Percentiles rank a stretch among this genome's conserved stretches.
Evolutionary conservation across 2,888 invertebrate species (phyloP).

Genomic region (Leptinotarsa haldemani): DNA sequence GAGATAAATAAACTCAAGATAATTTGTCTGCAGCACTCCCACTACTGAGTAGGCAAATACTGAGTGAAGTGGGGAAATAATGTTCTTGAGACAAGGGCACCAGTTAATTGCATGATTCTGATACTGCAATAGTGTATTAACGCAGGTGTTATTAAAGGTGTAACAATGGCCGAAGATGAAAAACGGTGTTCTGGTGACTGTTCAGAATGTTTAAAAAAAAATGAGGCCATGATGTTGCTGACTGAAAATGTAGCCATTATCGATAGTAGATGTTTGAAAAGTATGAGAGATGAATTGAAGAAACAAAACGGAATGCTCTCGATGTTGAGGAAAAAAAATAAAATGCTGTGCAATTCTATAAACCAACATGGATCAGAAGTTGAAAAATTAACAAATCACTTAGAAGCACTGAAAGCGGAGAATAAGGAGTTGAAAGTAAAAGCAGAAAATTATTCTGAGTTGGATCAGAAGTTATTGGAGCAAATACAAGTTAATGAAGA

Average conservation of each 20-base stretch:
- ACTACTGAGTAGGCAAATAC: too few species aligned
- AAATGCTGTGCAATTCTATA: neutral
- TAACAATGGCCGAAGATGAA: too few species aligned
- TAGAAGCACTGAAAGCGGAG: neutral
- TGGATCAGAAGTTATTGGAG: neutral
- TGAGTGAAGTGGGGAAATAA: too few species aligned
- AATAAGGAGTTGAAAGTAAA: neutral
- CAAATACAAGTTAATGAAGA: slow-evolving; percentile 1
- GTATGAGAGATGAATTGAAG: neutral
- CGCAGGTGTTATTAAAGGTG: too few species aligned
- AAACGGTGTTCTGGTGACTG: too few species aligned
- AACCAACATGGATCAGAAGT: slow-evolving; percentile 1
- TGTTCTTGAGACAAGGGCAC: too few species aligned
- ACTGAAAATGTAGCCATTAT: neutral
- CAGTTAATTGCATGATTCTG: too few species aligned
- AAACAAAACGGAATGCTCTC: neutral
- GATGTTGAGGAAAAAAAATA: neutral
- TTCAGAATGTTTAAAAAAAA: too few species aligned
- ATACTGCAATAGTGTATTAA: too few species aligned
- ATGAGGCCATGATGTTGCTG: too few species aligned
- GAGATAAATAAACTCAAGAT: too few species aligned
- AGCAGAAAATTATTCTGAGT: neutral
- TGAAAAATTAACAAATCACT: neutral
- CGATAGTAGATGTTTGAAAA: neutral
- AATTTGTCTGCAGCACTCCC: too few species aligned